Conservation (phyloP, 2,113 vertebrate genomes). For the Beaufortia kweichowensis region DNA sequence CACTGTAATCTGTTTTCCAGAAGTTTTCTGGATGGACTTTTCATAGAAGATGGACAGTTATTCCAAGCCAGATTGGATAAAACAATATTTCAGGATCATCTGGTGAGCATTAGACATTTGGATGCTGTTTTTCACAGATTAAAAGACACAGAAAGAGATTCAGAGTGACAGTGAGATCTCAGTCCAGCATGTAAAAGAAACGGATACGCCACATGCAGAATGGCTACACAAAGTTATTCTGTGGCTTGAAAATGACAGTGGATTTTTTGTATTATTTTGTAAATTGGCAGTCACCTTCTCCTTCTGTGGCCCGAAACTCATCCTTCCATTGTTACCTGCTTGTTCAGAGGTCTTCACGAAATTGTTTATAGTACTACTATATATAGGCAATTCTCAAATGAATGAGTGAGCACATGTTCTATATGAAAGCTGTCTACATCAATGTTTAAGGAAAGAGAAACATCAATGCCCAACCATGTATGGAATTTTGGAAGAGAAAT, state of each 20-base stretch:
- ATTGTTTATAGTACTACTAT: slow-evolving; percentile 13
- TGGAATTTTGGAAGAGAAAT: not conserved
- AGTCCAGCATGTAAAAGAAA: not conserved
- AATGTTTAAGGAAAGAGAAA: too few species aligned
- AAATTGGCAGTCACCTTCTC: slow-evolving; percentile 29
- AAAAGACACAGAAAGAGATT: not conserved
- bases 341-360: slow-evolving; percentile 18
- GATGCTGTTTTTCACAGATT: not conserved
- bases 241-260: slow-evolving; percentile 12
- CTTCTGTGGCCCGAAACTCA: slow-evolving; percentile 19
- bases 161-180: not conserved
- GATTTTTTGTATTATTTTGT: slow-evolving; percentile 55
- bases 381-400: not conserved
- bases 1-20: not conserved
- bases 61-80: not conserved
- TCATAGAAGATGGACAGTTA: slow-evolving; percentile 29
- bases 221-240: not conserved
- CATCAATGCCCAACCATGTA: not conserved
- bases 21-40: not conserved
- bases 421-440: not conserved
- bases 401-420: not conserved
- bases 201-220: not conserved
- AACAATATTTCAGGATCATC: not conserved
- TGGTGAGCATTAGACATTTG: not conserved
- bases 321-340: slow-evolving; percentile 25